Base-by-base conservation (phyloP, 2,797 vertebrate genomes). In the Lithobates sylvaticus region DNA sequence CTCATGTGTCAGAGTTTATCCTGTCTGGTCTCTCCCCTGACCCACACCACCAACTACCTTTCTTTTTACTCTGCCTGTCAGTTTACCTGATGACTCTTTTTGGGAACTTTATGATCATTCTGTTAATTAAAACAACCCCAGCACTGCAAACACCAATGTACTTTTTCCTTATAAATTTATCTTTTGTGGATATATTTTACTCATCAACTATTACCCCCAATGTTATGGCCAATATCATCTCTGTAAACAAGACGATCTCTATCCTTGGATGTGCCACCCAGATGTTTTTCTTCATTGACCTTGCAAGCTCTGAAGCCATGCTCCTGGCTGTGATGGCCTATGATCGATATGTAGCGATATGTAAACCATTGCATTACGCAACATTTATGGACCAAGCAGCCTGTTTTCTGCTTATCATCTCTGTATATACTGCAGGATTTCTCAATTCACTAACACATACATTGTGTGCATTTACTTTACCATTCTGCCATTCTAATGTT, bases 131-230 rank as follows among this genome's bases (percentile, higher is more conserved):
- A 76, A 18, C 58, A 23, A 81, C 71, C 42, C 84, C 72, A 58
- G 16, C 39, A 10, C 36, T 86, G 26, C 42, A 86, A 32, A 81
- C 84, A 61, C 84, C 84, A 58, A 86, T 86, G 84, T 86, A 81
- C 13, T 81, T 86, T 75, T 86, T 86, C 16, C 71, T 86, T 21
- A 54, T 86, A 47, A 86, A 86, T 27, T 42, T 81, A 68, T 86
- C 84, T 5, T 26, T 86, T 58, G 26, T 86, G 16, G 84, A 86
- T 44, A 27, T 86, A 21, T 2, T 86, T 8, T 86, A 86, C 69
- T 86, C 84, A 36, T 86, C 84, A 26, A 32, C 84, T 50, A 86
- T 86, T 34, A 86, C 78, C 75, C 84, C 84, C 32, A 86, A 86
- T 42, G 58, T 21, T 15, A 76, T 86, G 10, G 29, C 42, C 29